A percentile compares a stretch with the other conserved stretches of the same genome.
Conservation (phyloP, 2,888 invertebrate species). For the Rugalucina vietnamica region DNA sequence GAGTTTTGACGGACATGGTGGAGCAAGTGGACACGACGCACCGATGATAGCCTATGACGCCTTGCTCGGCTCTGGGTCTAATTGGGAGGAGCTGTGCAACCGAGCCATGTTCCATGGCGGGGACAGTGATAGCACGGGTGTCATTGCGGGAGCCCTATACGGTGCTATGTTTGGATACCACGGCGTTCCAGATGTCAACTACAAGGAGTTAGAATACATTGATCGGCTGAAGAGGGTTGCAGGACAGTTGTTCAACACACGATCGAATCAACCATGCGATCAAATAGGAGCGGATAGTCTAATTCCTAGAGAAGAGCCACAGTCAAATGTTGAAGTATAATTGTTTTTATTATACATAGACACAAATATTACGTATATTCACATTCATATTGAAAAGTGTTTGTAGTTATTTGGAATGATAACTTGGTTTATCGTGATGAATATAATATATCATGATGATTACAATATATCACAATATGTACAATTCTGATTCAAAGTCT, state of each 20-base stretch:
- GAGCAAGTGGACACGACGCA: conserved; percentile 83
- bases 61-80: conserved; percentile 70
- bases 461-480: background rate
- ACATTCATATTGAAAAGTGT: background rate
- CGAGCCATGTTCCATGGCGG: conserved; percentile 81
- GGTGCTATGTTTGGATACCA: conserved; percentile 80
- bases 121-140: conserved; percentile 83
- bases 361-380: background rate
- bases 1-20: conserved; percentile 82
- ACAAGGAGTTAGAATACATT: conserved; percentile 56
- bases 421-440: background rate
- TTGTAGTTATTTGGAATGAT: background rate
- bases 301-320: background rate
- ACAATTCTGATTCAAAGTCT: too few relatives aligned
- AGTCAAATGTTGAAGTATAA: background rate
- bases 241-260: background rate
- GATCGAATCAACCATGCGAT: background rate
- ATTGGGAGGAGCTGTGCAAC: conserved; percentile 80
- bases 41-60: conserved; percentile 84
- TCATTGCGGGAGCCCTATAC: conserved; percentile 81
- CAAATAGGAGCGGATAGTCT: background rate
- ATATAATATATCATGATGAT: background rate
- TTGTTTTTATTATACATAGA: too few relatives aligned
- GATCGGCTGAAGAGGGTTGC: background rate
- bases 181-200: conserved; percentile 77